Base-by-base conservation (phyloP, 1,140 invertebrate species). In the Thalassaphorura encarpata region DNA sequence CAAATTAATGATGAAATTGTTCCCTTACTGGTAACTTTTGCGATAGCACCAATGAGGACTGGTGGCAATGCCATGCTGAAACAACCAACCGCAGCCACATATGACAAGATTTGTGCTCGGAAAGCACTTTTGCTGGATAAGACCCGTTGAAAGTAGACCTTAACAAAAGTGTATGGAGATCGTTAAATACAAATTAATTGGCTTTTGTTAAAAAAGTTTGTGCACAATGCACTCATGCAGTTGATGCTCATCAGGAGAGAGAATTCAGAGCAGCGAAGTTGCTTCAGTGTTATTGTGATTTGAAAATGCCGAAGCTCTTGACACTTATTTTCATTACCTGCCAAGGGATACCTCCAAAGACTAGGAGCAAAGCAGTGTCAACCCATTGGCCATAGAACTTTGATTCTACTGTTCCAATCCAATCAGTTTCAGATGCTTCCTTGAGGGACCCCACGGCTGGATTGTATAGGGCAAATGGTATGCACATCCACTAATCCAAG, bases 271-370 rank as follows among this genome's bases (percentile, higher is more conserved):
- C n/a, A n/a, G n/a, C n/a, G n/a, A n/a, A n/a, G n/a, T n/a, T n/a
- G n/a, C n/a, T n/a, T n/a, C n/a, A n/a, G n/a, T n/a, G n/a, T n/a
- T n/a, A n/a, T n/a, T n/a, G n/a, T n/a, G n/a, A n/a, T 36, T 11
- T 36, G 33, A 11, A 36, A 36, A 36, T 36, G 33, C n/a, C 33
- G n/a, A 36, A n/a, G 11, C 11, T 36, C 33, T 11, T n/a, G 11
- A 36, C n/a, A 36, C 33, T 11, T 36, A 11, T 36, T n/a, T 36
- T 52, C 47, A 23, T 64, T 60, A 85, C 84, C 79, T 89, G 86
- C 84, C 85, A 89, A 29, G 87, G 85, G 63, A 89, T 86, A 47
- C 87, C 87, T 3, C 87, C 87, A 68, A 89, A 85, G 31, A 84
- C 77, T 4, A 88, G 72, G 19, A 89, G 72, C 6, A 89, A 73